These are phyloP conservation scores for Psophia crepitans DNA, from an alignment of 2,113 vertebrate genomes.

Conservation along the genomic window DNA sequence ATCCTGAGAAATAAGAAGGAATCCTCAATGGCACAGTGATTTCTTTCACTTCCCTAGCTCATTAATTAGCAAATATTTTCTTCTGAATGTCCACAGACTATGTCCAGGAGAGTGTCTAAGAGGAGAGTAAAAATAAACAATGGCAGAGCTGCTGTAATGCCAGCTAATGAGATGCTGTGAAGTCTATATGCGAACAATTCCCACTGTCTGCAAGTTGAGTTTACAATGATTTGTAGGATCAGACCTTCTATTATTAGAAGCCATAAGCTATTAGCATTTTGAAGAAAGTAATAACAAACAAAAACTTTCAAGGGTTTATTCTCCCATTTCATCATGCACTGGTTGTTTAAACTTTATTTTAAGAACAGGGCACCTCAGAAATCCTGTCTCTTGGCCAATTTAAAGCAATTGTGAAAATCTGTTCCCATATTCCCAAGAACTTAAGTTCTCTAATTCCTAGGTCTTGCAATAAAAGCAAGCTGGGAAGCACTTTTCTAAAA, in stretches of 20 bases:
- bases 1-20: neutral
- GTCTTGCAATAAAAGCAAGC: neutral
- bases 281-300: neutral
- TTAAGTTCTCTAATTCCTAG: neutral
- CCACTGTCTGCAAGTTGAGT: neutral
- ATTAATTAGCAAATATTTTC: neutral
- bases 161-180: neutral
- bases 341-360: neutral
- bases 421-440: neutral
- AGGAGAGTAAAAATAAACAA: neutral
- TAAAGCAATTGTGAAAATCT: neutral
- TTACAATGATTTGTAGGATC: neutral
- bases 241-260: neutral
- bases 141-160: neutral
- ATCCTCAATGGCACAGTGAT: neutral
- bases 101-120: neutral
- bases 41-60: neutral
- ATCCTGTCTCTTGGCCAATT: neutral
- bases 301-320: neutral
- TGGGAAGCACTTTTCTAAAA: neutral
- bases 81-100: neutral
- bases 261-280: neutral
- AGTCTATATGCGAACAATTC: neutral
- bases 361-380: neutral
- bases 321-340: neutral